A percentile compares a stretch with the other conserved stretches of the same genome.
These are phyloP conservation scores for Myathropa florea DNA, from an alignment of 2,888 invertebrate species.

Conservation along the genomic window DNA sequence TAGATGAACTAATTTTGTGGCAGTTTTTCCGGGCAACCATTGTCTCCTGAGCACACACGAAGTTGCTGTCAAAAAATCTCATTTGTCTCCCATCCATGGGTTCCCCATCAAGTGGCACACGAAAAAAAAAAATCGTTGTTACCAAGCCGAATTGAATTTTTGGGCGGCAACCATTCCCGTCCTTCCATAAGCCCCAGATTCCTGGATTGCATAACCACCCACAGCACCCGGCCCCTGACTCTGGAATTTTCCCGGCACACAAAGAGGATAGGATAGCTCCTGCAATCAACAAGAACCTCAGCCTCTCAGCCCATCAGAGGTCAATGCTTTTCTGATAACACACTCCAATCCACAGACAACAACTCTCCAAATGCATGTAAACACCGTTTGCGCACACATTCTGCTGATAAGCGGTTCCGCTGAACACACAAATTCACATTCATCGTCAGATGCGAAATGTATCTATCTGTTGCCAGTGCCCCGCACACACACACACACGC, in stretches of 20 bases:
- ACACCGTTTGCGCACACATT: conserved; percentile 17
- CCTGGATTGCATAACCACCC: conserved; percentile 10
- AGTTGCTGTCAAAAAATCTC: too few relatives aligned
- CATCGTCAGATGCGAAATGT: neutral
- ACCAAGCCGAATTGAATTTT: neutral
- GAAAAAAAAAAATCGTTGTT: neutral
- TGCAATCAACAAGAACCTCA: conserved; percentile 12
- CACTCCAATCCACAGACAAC: conserved; percentile 25
- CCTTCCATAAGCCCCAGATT: neutral
- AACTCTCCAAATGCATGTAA: conserved; percentile 11
- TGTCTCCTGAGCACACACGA: too few relatives aligned
- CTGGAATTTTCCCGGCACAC: conserved; percentile 17
- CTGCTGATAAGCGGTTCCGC: conserved; percentile 25
- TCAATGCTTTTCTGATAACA: conserved; percentile 68
- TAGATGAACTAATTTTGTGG: conserved; percentile 39
- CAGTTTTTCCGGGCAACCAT: conserved; percentile 34
- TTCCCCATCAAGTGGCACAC: neutral
- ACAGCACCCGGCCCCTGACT: neutral
- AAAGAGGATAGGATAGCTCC: neutral
- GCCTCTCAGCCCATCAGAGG: conserved; percentile 47
- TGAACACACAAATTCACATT: conserved; percentile 16
- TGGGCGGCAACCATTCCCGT: neutral
- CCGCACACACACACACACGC: too few relatives aligned
- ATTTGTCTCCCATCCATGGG: neutral
- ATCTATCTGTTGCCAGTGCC: conserved; percentile 43